Conservation (phyloP, 92 coral and sea anemone species). For the Porites evermanni region DNA sequence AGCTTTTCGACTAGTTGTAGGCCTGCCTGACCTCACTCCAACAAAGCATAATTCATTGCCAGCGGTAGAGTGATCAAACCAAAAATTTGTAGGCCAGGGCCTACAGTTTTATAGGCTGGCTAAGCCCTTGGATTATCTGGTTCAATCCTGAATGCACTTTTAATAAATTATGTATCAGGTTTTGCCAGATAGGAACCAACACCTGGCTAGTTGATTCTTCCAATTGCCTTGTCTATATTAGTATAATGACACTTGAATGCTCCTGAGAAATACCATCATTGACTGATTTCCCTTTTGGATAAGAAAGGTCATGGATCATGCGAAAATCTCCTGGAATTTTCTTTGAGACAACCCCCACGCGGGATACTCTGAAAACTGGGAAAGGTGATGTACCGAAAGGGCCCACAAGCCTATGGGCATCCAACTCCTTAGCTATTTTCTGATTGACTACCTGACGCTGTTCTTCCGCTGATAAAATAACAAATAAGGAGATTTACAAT, state of each 20-base stretch:
- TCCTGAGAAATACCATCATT: slow-evolving; percentile 36
- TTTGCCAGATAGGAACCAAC: slow-evolving; percentile 40
- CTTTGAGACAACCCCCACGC: not conserved
- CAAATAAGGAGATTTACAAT: not conserved
- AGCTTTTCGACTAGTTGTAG: too few species aligned
- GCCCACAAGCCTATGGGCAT: not conserved
- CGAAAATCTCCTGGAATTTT: not conserved
- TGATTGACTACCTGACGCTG: too few species aligned
- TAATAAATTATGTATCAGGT: slow-evolving; percentile 30
- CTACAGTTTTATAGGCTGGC: too few species aligned
- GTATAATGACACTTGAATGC: slow-evolving; percentile 44
- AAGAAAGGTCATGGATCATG: slow-evolving; percentile 43
- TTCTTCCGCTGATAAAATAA: too few species aligned
- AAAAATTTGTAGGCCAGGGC: too few species aligned
- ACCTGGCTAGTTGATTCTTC: slow-evolving; percentile 13
- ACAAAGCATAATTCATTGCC: too few species aligned
- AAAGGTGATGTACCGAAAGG: not conserved
- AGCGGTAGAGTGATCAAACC: too few species aligned
- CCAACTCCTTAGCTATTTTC: too few species aligned
- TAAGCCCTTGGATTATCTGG: slow-evolving; percentile 8
- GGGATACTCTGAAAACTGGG: not conserved
- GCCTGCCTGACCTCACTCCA: too few species aligned
- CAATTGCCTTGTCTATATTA: slow-evolving; percentile 36
- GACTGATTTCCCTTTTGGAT: slow-evolving; percentile 44
- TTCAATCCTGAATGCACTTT: slow-evolving; percentile 37